Evolutionary conservation across 1,140 invertebrate genomes (phyloP).

Genomic region (Meteorus sp.): DNA sequence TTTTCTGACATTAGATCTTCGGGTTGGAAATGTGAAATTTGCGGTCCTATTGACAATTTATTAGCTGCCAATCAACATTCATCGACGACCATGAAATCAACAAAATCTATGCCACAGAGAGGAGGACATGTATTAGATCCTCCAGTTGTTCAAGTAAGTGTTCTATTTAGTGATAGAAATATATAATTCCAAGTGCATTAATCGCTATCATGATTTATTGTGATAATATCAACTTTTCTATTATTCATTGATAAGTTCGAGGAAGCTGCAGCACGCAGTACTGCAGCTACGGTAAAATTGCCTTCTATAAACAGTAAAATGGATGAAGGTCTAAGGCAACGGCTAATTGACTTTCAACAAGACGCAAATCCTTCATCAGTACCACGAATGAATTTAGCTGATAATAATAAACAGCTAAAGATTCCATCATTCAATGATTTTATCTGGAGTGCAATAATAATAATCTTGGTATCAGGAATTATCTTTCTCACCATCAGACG

Average conservation of each 20-base stretch:
- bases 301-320: slow-evolving; percentile 24
- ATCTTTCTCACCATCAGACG: slow-evolving; percentile 50
- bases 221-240: not conserved
- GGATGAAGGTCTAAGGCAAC: slow-evolving; percentile 45
- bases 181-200: slow-evolving; percentile 3
- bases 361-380: slow-evolving; percentile 36
- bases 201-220: too few relatives aligned
- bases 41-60: slow-evolving; percentile 51
- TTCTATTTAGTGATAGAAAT: not conserved
- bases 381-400: slow-evolving; percentile 39
- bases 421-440: slow-evolving; percentile 52
- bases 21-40: slow-evolving; percentile 52
- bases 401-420: slow-evolving; percentile 40
- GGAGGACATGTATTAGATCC: slow-evolving; percentile 54
- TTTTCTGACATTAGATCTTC: slow-evolving; percentile 42
- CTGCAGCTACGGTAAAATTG: slow-evolving; percentile 32
- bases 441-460: slow-evolving; percentile 52
- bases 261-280: slow-evolving; percentile 35
- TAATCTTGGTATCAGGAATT: slow-evolving; percentile 48
- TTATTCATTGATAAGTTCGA: slow-evolving; percentile 41
- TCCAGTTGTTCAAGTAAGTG: slow-evolving; percentile 39
- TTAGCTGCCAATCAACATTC: too few relatives aligned
- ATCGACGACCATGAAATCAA: slow-evolving; percentile 44
- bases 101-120: slow-evolving; percentile 53
- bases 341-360: slow-evolving; percentile 35